Evolutionary conservation across 2,797 vertebrate genomes (phyloP), one percentile per base, ranked within the genome.

Genomic region (Lates japonicus): DNA sequence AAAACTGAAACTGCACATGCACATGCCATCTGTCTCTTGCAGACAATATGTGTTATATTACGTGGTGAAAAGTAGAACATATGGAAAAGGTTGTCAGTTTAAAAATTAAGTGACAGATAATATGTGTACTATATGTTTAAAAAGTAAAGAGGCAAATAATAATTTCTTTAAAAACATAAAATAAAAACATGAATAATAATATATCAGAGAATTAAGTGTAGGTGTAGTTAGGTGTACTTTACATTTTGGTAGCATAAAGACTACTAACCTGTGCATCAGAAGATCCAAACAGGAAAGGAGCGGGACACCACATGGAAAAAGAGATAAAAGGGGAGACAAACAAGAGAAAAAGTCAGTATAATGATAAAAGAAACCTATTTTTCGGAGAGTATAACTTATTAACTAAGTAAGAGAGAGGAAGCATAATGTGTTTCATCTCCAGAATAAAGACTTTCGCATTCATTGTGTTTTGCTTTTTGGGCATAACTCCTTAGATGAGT

Each of bases 261-360:
- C 20, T 55, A 94, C 95, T 92, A 84, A 95, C 95, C 95, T 96
- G 93, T 7, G 62, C 52, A 61, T 73, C 52, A 70, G 78, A 80
- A 46, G 60, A 80, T 84, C 87, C 89, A 61, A 65, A 73, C 70
- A 72, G 84, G 57, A 64, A 63, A 10, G 37, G n/a, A 86, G 68
- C 68, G 81, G 70, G 42, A 70, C 74, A 52, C 55, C 87, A 90
- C 89, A 94, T 91, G 82, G 74, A 76, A 82, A 79, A 75, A 84
- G 37, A 66, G 7, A 81, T 39, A 69, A 80, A 52, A 64, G 39
- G 66, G 17, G 42, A 69, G 86, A 75, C 35, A 84, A 83, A 67
- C 46, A 63, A 57, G 79, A 65, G 59, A 42, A 66, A 70, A 85
- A 67, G 76, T 90, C 64, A 92, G 84, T 72, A 63, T n/a, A 51